These are phyloP conservation scores for Theropithecus gelada DNA, from an alignment of 2,113 vertebrate species.

Conservation along the genomic window DNA sequence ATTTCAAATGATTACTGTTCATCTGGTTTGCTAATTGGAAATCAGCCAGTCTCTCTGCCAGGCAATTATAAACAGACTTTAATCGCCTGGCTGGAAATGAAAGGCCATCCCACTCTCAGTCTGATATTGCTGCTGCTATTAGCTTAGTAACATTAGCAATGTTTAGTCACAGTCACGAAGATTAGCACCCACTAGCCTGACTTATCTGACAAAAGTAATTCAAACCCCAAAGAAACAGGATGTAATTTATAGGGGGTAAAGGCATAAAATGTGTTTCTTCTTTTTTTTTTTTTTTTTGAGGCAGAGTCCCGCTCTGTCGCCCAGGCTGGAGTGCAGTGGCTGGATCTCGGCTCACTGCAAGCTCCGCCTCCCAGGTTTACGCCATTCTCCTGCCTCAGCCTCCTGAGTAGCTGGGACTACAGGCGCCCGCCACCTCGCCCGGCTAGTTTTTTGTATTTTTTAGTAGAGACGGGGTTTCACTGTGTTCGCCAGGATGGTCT, in stretches of 20 bases:
- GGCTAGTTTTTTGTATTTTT: too few relatives aligned
- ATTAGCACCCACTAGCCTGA: slow-evolving; percentile 10
- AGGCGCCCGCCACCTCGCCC: fast-evolving
- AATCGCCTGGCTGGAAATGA: slow-evolving; percentile 24
- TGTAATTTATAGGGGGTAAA: background rate
- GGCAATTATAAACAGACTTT: slow-evolving; percentile 40
- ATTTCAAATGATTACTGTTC: slow-evolving; percentile 15
- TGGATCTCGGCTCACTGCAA: too few relatives aligned
- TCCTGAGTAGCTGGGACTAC: too few relatives aligned
- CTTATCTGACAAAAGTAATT: slow-evolving; percentile 45
- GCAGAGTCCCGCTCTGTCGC: too few relatives aligned
- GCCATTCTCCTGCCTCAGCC: too few relatives aligned
- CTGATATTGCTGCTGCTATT: background rate
- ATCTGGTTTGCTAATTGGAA: slow-evolving; percentile 46
- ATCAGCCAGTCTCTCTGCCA: slow-evolving; percentile 17
- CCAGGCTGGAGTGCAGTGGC: too few relatives aligned
- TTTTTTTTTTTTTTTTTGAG: too few relatives aligned
- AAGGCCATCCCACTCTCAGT: background rate
- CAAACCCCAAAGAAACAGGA: slow-evolving; percentile 37
- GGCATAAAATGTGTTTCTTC: background rate
- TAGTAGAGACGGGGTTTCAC: too few relatives aligned
- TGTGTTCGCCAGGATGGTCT: too few relatives aligned
- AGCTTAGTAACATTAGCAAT: background rate
- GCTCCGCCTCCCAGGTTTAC: fast-evolving
- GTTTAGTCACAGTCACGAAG: slow-evolving; percentile 6